Conservation (phyloP, 1,140 invertebrate genomes). For the Rhyacophila brunnea region DNA sequence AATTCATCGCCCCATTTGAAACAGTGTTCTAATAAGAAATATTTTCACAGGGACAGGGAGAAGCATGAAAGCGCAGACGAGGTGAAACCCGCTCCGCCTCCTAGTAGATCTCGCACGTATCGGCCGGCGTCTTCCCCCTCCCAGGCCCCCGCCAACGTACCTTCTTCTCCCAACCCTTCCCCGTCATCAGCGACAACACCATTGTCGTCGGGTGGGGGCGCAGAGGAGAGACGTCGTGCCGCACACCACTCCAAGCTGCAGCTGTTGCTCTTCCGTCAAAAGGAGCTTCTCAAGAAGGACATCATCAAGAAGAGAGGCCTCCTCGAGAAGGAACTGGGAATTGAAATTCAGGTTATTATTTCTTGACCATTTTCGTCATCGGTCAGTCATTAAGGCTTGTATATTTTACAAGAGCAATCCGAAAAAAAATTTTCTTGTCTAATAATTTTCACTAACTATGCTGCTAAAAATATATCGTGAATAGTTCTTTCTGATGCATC, state of each 20-base stretch:
- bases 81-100: slow-evolving; percentile 37
- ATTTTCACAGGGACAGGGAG: too few relatives aligned
- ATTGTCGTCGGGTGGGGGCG: slow-evolving; percentile 4
- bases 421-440: not conserved
- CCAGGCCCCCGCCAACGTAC: not conserved
- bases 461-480: too few relatives aligned
- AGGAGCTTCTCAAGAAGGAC: slow-evolving; percentile 90
- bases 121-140: slow-evolving; percentile 8
- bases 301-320: slow-evolving; percentile 87
- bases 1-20: too few relatives aligned
- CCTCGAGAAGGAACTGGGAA: slow-evolving; percentile 87
- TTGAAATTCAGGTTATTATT: slow-evolving; percentile 77
- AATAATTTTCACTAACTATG: too few relatives aligned
- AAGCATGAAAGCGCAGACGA: slow-evolving; percentile 27
- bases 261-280: slow-evolving; percentile 76
- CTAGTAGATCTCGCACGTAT: slow-evolving; percentile 34
- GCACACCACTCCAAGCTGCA: slow-evolving; percentile 58
- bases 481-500: too few relatives aligned
- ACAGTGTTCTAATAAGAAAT: too few relatives aligned
- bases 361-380: not conserved
- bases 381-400: not conserved
- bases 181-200: slow-evolving; percentile 3
- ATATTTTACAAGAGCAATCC: not conserved
- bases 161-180: slow-evolving; percentile 14
- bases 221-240: slow-evolving; percentile 45